Evolutionary conservation across 2,888 invertebrate genomes (phyloP).

Genomic region (Andrena haemorrhoa): DNA sequence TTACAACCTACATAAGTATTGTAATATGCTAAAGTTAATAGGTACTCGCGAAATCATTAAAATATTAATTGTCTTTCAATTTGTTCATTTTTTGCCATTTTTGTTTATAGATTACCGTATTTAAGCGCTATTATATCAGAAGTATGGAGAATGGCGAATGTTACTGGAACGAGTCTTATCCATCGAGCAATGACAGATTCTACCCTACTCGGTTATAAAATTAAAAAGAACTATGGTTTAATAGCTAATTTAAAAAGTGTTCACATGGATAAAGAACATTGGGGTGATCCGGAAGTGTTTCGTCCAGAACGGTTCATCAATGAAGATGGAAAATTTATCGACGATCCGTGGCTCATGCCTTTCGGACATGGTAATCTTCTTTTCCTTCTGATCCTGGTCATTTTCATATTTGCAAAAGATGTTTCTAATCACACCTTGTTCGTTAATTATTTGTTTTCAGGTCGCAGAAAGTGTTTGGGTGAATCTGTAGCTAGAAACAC

Average conservation of each 20-base stretch:
- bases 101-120: conserved; percentile 89
- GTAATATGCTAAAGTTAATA: too few relatives aligned
- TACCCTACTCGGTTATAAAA: conserved; percentile 89
- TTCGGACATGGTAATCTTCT: conserved; percentile 89
- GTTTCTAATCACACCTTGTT: neutral
- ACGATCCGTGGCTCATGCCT: conserved; percentile 90
- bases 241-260: conserved; percentile 91
- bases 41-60: neutral
- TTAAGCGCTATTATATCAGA: conserved; percentile 92
- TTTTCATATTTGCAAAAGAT: neutral
- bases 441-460: conserved; percentile 34
- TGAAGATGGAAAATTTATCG: conserved; percentile 87
- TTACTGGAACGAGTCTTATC: conserved; percentile 91
- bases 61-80: neutral
- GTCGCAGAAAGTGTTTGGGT: conserved; percentile 89
- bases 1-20: too few relatives aligned
- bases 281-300: conserved; percentile 90
- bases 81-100: neutral
- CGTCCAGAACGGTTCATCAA: conserved; percentile 91
- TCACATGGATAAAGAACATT: conserved; percentile 88
- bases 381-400: too few relatives aligned
- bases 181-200: conserved; percentile 92
- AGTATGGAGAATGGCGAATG: conserved; percentile 92
- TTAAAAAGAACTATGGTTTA: conserved; percentile 94
- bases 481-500: conserved; percentile 92